Evolutionary conservation across 2,888 invertebrate genomes (phyloP), one percentile per base, ranked within the genome.

Genomic region (Volucella inflata): DNA sequence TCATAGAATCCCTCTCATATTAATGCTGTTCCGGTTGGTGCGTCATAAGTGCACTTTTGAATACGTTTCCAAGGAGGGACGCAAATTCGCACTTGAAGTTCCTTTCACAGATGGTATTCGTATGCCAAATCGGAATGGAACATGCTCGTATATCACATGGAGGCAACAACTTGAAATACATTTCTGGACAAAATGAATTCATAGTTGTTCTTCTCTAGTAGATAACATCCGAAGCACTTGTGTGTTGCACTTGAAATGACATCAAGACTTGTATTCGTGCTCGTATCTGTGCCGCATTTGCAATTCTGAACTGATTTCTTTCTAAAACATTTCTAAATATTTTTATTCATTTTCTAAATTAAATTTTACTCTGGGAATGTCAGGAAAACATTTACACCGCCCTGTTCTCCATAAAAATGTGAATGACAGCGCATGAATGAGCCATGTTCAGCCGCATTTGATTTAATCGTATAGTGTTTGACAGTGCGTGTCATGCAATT

Each of bases 111-210:
- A 72, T 72, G 60, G 62, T 72, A 30, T 30, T 30, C 30, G 51
- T 62, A 42, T 42, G 30, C 53, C 57, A 6, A 6, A 30, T 30
- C 30, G 30, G 30, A 30, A 3, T 2, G 30, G 6, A 30, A 6
- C 2, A 21, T 21, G 4, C 21, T 21, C 30, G 1, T 30, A 30
- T 50, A 30, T 30, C 30, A 30, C 38, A 9, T 10, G n/a, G 44
- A 72, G 30, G 6, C 30, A 30, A 30, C 74, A 74, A 64, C 64
- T 74, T 74, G 74, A 74, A 38, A 74, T 74, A 74, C 64, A 74
- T 74, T 74, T 64, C 46, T 64, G 64, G 46, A 46, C 8, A 55
- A 74, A 64, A 48, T 16, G 38, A 74, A 55, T 64, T 55, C 30
- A 30, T 30, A 30, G 30, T 6, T 30, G 0, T 30, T 30, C 30